Evolutionary conservation across 2,888 invertebrate genomes (phyloP).

Genomic region (Alentia gelatinosa): DNA sequence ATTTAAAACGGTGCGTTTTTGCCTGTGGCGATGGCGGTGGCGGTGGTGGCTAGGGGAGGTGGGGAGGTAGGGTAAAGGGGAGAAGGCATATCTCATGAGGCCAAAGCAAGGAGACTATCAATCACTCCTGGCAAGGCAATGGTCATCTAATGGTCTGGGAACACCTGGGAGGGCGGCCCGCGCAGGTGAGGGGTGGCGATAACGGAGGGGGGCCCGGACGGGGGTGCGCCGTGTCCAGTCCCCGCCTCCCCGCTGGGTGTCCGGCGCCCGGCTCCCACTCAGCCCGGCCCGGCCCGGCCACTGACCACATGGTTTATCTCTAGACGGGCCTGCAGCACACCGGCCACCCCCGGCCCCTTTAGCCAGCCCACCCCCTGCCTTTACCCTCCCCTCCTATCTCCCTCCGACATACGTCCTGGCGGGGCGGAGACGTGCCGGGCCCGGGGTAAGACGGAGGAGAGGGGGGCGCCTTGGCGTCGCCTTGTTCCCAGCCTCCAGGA

Average conservation of each 20-base stretch:
- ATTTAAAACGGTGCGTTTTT: neutral
- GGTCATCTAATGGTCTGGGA: neutral
- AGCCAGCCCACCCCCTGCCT: neutral
- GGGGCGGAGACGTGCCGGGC: neutral
- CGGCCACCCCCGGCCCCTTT: neutral
- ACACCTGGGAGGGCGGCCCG: neutral
- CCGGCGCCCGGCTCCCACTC: neutral
- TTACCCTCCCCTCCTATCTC: neutral
- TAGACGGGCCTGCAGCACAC: neutral
- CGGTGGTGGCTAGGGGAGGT: neutral
- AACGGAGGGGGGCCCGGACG: neutral
- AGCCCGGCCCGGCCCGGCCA: neutral
- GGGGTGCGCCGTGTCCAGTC: too few relatives aligned
- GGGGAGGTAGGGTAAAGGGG: neutral
- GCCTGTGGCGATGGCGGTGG: neutral
- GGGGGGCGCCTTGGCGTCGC: neutral
- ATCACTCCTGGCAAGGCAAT: conserved; percentile 30
- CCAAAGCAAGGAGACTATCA: neutral
- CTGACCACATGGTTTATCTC: neutral
- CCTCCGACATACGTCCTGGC: neutral
- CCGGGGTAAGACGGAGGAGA: neutral
- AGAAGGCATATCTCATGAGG: neutral
- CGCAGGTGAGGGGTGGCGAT: neutral
- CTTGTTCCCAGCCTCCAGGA: neutral
- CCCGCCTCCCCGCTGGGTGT: too few relatives aligned